phyloP scores from a whole-genome alignment of 2,797 vertebrate species.

The Siniperca scherzeri region DNA sequence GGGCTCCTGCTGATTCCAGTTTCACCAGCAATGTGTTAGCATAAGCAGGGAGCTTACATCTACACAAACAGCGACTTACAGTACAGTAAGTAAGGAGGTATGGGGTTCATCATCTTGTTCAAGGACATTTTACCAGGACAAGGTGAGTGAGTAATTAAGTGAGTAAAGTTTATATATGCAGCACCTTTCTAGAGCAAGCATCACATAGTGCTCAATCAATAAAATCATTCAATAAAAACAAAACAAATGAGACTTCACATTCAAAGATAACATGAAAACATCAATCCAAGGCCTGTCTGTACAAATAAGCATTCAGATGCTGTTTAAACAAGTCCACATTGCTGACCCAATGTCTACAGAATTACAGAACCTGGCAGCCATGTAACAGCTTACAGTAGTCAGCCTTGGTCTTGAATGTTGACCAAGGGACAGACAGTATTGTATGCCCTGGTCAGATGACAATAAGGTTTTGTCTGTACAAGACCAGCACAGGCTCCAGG shows the following conservation, averaged over 20 bases:
- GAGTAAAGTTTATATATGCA: conserved; percentile 3
- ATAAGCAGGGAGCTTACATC: conserved; percentile 45
- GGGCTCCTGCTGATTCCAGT: conserved; percentile 62
- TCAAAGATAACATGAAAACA: not conserved
- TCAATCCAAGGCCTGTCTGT: not conserved
- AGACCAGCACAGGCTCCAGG: not conserved
- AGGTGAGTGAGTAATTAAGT: not conserved
- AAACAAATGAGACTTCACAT: conserved; percentile 7
- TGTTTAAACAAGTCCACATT: conserved; percentile 5
- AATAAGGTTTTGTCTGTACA: not conserved
- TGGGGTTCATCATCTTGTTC: not conserved
- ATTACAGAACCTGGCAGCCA: not conserved
- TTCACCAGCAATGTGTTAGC: conserved; percentile 46
- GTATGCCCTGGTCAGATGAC: not conserved
- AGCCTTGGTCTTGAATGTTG: not conserved
- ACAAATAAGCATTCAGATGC: not conserved
- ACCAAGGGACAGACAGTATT: not conserved
- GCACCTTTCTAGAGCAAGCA: not conserved
- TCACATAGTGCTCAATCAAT: not conserved
- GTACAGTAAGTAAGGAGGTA: not conserved
- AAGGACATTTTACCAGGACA: conserved; percentile 17
- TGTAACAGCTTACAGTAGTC: not conserved
- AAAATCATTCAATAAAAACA: conserved; percentile 1
- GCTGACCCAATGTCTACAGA: not conserved
- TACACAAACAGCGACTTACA: conserved; percentile 7